Evolutionary conservation across 1,140 invertebrate species (phyloP).

Genomic region (Panulirus ornatus): DNA sequence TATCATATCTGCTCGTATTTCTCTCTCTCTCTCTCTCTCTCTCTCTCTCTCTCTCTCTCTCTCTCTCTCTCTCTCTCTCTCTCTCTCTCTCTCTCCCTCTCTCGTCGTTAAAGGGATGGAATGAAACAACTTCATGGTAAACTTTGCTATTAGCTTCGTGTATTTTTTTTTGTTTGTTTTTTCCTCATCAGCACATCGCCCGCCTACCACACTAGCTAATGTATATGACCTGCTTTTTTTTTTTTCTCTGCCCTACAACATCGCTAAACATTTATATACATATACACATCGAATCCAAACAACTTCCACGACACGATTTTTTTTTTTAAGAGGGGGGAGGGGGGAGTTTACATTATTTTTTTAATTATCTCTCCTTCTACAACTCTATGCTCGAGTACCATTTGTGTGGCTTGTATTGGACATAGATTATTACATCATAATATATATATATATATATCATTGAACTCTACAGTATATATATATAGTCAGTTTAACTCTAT

Average conservation of each 20-base stretch:
- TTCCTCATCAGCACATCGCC: slow-evolving; percentile 3
- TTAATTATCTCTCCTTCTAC: not conserved
- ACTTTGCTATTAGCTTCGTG: not conserved
- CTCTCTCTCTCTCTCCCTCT: not conserved
- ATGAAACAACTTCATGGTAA: not conserved
- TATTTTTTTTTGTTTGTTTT: not conserved
- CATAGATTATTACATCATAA: slow-evolving; percentile 52
- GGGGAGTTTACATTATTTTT: not conserved
- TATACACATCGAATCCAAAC: slow-evolving; percentile 29
- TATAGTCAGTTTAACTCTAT: slow-evolving; percentile 10
- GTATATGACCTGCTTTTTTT: too few relatives aligned
- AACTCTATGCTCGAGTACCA: slow-evolving; percentile 15
- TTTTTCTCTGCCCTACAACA: slow-evolving; percentile 25
- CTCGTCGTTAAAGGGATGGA: too few relatives aligned
- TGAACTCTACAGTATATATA: not conserved
- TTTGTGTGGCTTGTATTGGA: slow-evolving; percentile 38
- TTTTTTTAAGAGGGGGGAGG: not conserved
- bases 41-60: not conserved
- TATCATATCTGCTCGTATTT: too few relatives aligned
- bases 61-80: not conserved
- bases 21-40: not conserved
- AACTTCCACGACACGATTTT: slow-evolving; percentile 19
- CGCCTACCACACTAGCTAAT: not conserved
- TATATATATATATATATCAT: too few relatives aligned
- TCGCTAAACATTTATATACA: slow-evolving; percentile 43